phyloP scores from a whole-genome alignment of 1,140 invertebrate genomes.

The Ceratina australensis region DNA sequence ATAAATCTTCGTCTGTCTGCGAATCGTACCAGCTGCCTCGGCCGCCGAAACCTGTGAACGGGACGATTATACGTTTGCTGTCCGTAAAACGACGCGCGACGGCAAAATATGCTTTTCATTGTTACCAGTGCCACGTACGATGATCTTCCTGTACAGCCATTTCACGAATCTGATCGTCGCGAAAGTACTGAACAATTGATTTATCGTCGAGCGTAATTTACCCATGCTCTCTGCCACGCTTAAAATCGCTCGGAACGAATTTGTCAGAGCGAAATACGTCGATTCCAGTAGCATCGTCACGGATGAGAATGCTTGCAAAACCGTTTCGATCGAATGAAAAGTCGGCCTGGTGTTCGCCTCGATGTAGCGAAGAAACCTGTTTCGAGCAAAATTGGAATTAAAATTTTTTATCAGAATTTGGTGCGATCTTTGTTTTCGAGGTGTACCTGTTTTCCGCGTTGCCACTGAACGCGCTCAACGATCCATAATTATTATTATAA shows the following conservation, averaged over 20 bases:
- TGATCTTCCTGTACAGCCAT: conserved; percentile 88
- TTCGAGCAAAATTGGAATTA: conserved; percentile 62
- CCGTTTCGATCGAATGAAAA: conserved; percentile 96
- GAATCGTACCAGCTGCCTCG: conserved; percentile 68
- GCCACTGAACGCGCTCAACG: conserved; percentile 77
- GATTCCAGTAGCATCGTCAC: conserved; percentile 98
- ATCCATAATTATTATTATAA: conserved; percentile 69
- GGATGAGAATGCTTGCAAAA: conserved; percentile 94
- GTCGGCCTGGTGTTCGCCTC: conserved; percentile 94
- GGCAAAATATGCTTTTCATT: neutral
- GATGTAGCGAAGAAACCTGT: conserved; percentile 90
- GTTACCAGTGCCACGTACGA: conserved; percentile 85
- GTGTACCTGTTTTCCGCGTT: conserved; percentile 83
- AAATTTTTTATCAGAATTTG: no score
- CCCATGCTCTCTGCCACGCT: conserved; percentile 97
- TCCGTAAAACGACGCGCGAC: no score
- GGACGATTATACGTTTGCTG: neutral
- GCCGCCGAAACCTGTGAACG: no score
- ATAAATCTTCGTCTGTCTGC: conserved; percentile 69
- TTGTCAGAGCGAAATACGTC: conserved; percentile 96
- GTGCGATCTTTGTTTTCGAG: no score
- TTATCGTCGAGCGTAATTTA: conserved; percentile 88
- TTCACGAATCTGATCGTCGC: conserved; percentile 88
- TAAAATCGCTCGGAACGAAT: conserved; percentile 95
- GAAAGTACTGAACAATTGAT: conserved; percentile 91